Conservation (phyloP, 2,888 invertebrate genomes). For the Drosophila koepferae region DNA sequence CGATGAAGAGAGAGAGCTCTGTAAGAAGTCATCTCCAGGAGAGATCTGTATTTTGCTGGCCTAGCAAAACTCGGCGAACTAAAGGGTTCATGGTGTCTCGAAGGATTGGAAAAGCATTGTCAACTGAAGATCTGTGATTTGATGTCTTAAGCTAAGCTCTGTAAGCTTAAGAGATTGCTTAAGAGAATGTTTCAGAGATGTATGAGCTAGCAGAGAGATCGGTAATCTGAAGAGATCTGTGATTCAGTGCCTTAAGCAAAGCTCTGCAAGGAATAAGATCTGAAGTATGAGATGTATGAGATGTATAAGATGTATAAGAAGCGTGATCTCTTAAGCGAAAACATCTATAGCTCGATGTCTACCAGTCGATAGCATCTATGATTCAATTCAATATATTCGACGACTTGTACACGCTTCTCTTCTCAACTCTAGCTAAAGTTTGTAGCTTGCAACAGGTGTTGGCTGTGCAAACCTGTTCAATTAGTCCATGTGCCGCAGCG, state of each 20-base stretch:
- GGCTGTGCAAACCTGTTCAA: conserved; percentile 13
- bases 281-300: no score
- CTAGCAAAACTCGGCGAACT: background rate
- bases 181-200: background rate
- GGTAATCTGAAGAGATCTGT: background rate
- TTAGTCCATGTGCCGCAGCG: conserved; percentile 26
- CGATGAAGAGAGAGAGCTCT: no score
- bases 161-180: background rate
- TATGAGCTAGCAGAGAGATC: no score
- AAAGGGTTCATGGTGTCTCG: no score
- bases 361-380: no score
- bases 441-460: conserved; percentile 5
- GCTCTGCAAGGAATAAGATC: no score
- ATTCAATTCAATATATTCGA: background rate
- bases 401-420: no score
- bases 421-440: background rate
- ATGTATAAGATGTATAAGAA: no score
- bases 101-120: no score
- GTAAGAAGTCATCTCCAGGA: background rate
- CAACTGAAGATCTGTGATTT: background rate
- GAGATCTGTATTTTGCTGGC: background rate
- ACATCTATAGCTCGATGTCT: no score
- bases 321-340: no score
- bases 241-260: background rate
- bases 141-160: background rate